Evolutionary conservation across 2,113 vertebrate genomes (phyloP), one percentile per base, ranked within the genome.

Genomic region (Chamaea fasciata): DNA sequence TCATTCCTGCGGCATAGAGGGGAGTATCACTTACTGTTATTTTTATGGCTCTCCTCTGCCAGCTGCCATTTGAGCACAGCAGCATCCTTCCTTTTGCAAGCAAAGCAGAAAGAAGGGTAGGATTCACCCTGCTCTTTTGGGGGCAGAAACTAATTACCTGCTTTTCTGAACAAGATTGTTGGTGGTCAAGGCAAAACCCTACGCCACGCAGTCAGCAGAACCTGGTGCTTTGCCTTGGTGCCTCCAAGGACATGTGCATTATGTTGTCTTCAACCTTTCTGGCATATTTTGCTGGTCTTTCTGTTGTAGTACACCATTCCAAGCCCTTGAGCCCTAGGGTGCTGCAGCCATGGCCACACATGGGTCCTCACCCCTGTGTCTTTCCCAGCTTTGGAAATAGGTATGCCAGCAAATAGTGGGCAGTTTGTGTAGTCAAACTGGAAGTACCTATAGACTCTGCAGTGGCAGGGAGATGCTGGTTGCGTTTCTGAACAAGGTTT

Each of bases 311-410:
- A 22, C 59, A 9, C 46, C 0, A 0, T 47, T 73, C 15, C 0
- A 1, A 27, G 26, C 39, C 37, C 24, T 15, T 44, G 44, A 70
- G 42, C 33, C 7, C 15, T 33, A 35, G 37, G 23, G 30, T 65
- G 62, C 75, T 55, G 47, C 46, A 73, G 27, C 23, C 3, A 3
- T 23, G n/a, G 27, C 28, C 4, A 14, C 4, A 5, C 4, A 0
- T 2, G 1, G 37, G 5, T 60, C 19, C 49, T 76, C 7, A 16
- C 15, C 14, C 35, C 20, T 1, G 1, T 13, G 26, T 24, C 9
- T 41, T 70, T 27, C 35, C 13, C 60, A 37, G 30, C 35, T 55
- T 75, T 64, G 49, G 33, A 41, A 68, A 41, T 5, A 5, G 21
- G 46, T 47, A 26, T 31, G 17, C 35, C 6, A 7, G 69, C 56